Evolutionary conservation across 2,113 vertebrate genomes (phyloP).

Genomic region (Archocentrus centrarchus): DNA sequence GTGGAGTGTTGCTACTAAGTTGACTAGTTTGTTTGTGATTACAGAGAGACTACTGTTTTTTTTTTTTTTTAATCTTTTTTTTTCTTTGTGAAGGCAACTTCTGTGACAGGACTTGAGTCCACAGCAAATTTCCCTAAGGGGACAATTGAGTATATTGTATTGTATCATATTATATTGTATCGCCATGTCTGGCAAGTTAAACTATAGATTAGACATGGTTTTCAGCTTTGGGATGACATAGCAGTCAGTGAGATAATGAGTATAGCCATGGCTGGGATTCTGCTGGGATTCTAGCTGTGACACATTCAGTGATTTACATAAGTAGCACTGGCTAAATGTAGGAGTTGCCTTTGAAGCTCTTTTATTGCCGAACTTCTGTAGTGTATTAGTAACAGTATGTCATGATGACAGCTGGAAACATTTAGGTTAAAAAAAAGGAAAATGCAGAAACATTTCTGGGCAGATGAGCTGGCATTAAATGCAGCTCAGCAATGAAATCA

Average conservation of each 20-base stretch:
- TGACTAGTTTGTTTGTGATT: too few relatives aligned
- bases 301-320: not conserved
- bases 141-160: too few relatives aligned
- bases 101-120: too few relatives aligned
- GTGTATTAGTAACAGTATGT: not conserved
- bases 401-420: not conserved
- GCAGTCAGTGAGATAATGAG: not conserved
- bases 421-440: constrained; percentile 38
- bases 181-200: not conserved
- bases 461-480: constrained; percentile 28
- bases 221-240: not conserved
- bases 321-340: not conserved
- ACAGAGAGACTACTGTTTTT: too few relatives aligned
- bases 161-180: too few relatives aligned
- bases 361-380: not conserved
- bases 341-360: not conserved
- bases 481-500: constrained; percentile 14
- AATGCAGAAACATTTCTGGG: constrained; percentile 45
- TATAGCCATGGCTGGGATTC: not conserved
- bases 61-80: too few relatives aligned
- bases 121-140: too few relatives aligned
- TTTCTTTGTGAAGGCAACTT: too few relatives aligned
- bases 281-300: not conserved
- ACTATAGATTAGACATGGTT: not conserved
- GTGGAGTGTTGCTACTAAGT: too few relatives aligned